Evolutionary conservation across 2,797 vertebrate genomes (phyloP).

Genomic region (Danio tinwini): DNA sequence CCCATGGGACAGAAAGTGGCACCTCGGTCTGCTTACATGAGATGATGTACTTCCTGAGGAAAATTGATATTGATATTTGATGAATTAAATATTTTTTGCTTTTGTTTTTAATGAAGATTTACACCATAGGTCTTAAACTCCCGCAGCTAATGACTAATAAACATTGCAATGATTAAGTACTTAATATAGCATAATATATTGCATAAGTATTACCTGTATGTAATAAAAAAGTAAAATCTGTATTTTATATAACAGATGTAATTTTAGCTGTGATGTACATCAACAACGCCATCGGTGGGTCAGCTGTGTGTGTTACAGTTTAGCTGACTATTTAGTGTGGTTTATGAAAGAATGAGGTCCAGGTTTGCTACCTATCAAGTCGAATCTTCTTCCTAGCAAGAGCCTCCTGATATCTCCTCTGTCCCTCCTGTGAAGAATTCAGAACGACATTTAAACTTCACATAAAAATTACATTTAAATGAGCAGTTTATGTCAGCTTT

Average conservation of each 20-base stretch:
- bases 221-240: neutral
- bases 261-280: neutral
- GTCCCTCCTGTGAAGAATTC: slow-evolving; percentile 82
- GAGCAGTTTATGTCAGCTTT: neutral
- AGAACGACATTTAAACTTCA: neutral
- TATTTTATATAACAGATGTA: neutral
- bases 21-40: slow-evolving; percentile 87
- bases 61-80: slow-evolving; percentile 23
- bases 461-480: neutral
- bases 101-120: too few relatives aligned
- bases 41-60: slow-evolving; percentile 88
- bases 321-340: neutral
- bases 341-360: neutral
- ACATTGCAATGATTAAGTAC: too few relatives aligned
- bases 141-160: too few relatives aligned
- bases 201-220: too few relatives aligned
- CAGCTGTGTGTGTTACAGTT: neutral
- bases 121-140: too few relatives aligned
- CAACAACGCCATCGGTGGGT: slow-evolving; percentile 22
- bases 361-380: slow-evolving; percentile 84
- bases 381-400: slow-evolving; percentile 92
- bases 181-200: too few relatives aligned
- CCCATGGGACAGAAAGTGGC: slow-evolving; percentile 92
- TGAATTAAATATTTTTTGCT: too few relatives aligned
- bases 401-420: slow-evolving; percentile 88